Evolutionary conservation across 2,888 invertebrate species (phyloP).

Genomic region (Griposia aprilina): DNA sequence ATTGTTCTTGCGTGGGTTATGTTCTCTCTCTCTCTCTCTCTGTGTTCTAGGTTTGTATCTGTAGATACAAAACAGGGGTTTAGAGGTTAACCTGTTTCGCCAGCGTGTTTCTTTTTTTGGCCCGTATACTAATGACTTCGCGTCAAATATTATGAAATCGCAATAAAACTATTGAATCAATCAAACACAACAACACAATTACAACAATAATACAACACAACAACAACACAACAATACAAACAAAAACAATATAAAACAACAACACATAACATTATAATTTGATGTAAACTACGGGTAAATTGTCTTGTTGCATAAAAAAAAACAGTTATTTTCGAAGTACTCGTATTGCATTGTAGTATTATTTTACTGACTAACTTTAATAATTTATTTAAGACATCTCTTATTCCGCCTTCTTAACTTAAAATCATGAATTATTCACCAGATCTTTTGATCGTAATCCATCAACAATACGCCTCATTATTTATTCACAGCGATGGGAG

Average conservation of each 20-base stretch:
- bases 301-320: not conserved
- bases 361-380: not conserved
- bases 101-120: not conserved
- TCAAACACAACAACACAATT: too few relatives aligned
- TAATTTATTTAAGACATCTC: not conserved
- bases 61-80: not conserved
- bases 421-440: conserved; percentile 8
- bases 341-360: not conserved
- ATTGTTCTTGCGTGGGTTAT: conserved; percentile 7
- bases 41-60: too few relatives aligned
- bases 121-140: not conserved
- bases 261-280: not conserved
- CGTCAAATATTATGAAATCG: not conserved
- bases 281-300: not conserved
- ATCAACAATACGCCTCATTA: conserved; percentile 42
- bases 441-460: conserved; percentile 3
- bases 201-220: too few relatives aligned
- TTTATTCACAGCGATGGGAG: conserved; percentile 42
- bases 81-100: not conserved
- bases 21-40: too few relatives aligned
- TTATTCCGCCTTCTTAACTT: too few relatives aligned
- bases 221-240: too few relatives aligned
- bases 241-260: too few relatives aligned
- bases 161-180: not conserved
- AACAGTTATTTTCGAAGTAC: not conserved